phyloP scores from a whole-genome alignment of 2,888 invertebrate species.

The Pseudanteris insignis region DNA sequence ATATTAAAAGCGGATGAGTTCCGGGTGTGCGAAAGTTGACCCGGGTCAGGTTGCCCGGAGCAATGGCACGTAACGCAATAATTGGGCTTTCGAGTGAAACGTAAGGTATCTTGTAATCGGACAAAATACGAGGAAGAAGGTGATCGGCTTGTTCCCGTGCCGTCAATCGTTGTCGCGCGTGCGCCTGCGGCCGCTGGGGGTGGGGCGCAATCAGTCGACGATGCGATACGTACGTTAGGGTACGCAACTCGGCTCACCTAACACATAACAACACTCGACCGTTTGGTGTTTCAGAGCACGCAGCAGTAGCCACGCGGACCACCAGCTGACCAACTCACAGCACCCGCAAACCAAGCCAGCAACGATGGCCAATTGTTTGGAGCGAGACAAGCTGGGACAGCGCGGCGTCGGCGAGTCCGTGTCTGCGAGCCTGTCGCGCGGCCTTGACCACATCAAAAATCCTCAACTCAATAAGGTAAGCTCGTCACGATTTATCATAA shows the following conservation, averaged over 20 bases:
- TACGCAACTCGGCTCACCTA: not conserved
- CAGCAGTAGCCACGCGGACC: conserved; percentile 10
- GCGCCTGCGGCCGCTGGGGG: not conserved
- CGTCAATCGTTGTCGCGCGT: not conserved
- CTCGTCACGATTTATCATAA: too few species aligned
- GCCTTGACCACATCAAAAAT: conserved; percentile 75
- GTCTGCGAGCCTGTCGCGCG: conserved; percentile 70
- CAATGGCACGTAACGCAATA: too few species aligned
- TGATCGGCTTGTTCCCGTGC: too few species aligned
- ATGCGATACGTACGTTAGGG: not conserved
- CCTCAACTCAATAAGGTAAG: conserved; percentile 78
- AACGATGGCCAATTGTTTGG: conserved; percentile 59
- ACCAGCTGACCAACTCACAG: conserved; percentile 2
- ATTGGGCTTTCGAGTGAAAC: too few species aligned
- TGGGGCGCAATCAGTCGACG: not conserved
- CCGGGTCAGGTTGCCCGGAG: too few species aligned
- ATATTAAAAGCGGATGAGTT: too few species aligned
- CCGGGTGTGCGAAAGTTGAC: too few species aligned
- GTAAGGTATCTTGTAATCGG: too few species aligned
- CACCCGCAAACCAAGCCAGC: conserved; percentile 1
- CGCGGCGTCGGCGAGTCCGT: conserved; percentile 69
- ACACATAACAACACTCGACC: not conserved
- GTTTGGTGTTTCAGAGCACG: conserved; percentile 16
- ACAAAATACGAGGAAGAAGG: too few species aligned
- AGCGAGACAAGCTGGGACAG: conserved; percentile 74